Base-by-base conservation (phyloP, 2,888 invertebrate species). In the Agriotes lineatus region DNA sequence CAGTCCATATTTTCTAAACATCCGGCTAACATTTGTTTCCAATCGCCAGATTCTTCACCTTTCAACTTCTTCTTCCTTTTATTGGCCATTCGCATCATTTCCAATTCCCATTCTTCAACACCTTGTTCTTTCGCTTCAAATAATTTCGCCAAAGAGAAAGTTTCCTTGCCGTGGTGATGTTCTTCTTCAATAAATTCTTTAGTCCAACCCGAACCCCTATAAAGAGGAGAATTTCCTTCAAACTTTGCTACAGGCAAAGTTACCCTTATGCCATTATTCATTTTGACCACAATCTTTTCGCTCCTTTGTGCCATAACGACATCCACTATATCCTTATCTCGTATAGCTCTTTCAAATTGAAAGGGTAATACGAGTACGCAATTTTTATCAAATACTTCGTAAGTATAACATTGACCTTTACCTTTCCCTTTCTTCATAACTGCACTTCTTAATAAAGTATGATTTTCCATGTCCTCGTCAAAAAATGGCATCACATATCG, bases 231-330 rank as follows among this genome's bases (percentile, higher is more conserved):
- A n/a, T 77, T 72, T 7, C 76, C 78, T 45, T 78, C 76, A 69
- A 79, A 82, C 50, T 78, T 78, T n/a, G 82, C 82, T 4, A 83
- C 33, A 10, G 91, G 91, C 79, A 93, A 87, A 0, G 91, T 90
- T 7, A 93, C 88, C 82, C 88, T 90, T 60, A 89, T 87, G 1
- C 92, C 92, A 74, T 91, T 89, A 77, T 88, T 89, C 75, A 91
- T 85, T 83, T 91, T 89, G 20, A 92, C 86, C 4, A 93, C 83
- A 70, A 93, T 89, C 63, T 90, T 91, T 79, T 93, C 92, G 66
- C 90, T 90, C 78, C 92, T 89, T 77, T 91, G 90, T 6, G 92
- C 92, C 35, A 93, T 85, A 89, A 91, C 91, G 3, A 93, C 90
- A 77, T 93, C 92, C 71, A 89, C 87, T 42, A 93, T 90, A 75